Conservation (phyloP, 2,113 vertebrate species). For the Lota lota region DNA sequence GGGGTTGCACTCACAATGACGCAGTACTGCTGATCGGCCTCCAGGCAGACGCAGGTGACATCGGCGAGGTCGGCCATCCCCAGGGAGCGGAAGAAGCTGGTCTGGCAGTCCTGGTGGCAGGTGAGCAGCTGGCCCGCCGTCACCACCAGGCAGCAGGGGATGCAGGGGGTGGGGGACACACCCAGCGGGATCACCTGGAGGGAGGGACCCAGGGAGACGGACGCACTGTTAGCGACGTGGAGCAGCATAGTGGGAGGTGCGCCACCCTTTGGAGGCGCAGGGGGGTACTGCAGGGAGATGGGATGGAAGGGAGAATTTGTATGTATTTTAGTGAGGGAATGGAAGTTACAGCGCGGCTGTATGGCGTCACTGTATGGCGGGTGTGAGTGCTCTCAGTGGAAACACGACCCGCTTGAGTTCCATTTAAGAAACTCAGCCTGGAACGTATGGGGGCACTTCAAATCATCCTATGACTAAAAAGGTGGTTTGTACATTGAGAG, state of each 20-base stretch:
- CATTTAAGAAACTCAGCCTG: too few species aligned
- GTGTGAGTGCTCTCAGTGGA: too few species aligned
- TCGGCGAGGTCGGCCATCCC: constrained; percentile 77
- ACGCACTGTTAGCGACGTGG: not conserved
- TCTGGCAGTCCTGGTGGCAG: constrained; percentile 96
- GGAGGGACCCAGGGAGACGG: not conserved
- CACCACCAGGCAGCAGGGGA: constrained; percentile 93
- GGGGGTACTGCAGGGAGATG: too few species aligned
- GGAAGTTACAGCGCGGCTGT: too few species aligned
- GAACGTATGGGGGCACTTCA: too few species aligned
- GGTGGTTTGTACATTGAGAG: too few species aligned
- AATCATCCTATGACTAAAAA: too few species aligned
- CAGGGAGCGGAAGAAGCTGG: constrained; percentile 92
- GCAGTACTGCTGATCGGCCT: constrained; percentile 85
- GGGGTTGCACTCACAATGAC: constrained; percentile 78
- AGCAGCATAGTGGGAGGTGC: not conserved
- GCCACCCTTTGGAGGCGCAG: too few species aligned
- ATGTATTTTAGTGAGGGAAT: too few species aligned
- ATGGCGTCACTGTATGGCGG: too few species aligned
- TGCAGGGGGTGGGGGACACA: constrained; percentile 80
- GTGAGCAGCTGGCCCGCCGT: constrained; percentile 83
- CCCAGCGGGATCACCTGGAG: constrained; percentile 89
- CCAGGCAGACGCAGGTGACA: constrained; percentile 69
- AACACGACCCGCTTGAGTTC: too few species aligned
- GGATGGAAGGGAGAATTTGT: too few species aligned